Conservation (phyloP, 2,888 invertebrate genomes). For the Ommatoiulus sabulosus region DNA sequence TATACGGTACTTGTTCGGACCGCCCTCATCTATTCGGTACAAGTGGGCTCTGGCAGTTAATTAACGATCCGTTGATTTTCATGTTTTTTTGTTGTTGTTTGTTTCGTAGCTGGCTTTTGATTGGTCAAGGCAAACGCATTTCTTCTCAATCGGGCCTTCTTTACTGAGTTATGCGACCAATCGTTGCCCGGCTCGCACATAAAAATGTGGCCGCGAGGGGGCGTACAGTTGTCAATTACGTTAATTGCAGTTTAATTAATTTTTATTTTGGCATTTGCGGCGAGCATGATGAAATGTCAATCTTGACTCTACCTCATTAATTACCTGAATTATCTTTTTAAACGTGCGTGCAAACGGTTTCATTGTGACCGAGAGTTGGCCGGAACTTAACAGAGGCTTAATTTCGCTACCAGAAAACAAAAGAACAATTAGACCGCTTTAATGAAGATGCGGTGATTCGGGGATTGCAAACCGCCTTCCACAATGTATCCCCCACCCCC, state of each 20-base stretch:
- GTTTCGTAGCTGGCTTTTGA: not conserved
- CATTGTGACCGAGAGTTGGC: constrained; percentile 42
- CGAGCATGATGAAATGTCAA: constrained; percentile 57
- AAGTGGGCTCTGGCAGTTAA: constrained; percentile 38
- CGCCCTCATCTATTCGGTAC: not conserved
- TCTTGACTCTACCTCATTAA: constrained; percentile 57
- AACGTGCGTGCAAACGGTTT: constrained; percentile 44
- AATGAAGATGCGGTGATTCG: constrained; percentile 52
- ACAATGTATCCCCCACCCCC: not conserved
- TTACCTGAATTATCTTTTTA: constrained; percentile 54
- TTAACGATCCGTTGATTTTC: constrained; percentile 10
- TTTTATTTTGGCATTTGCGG: constrained; percentile 56
- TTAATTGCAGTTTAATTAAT: constrained; percentile 59
- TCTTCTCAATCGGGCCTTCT: not conserved
- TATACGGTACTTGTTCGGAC: not conserved
- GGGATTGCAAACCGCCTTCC: constrained; percentile 8
- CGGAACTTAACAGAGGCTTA: constrained; percentile 16
- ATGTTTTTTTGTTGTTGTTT: not conserved
- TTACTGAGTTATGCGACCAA: constrained; percentile 3
- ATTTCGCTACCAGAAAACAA: constrained; percentile 50
- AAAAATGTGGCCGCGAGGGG: constrained; percentile 52
- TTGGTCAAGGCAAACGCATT: not conserved
- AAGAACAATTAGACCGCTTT: constrained; percentile 54
- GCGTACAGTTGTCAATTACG: constrained; percentile 58
- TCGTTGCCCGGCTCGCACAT: not conserved